Base-by-base conservation (phyloP, 2,797 vertebrate species). In the Hephaestus fuliginosus region DNA sequence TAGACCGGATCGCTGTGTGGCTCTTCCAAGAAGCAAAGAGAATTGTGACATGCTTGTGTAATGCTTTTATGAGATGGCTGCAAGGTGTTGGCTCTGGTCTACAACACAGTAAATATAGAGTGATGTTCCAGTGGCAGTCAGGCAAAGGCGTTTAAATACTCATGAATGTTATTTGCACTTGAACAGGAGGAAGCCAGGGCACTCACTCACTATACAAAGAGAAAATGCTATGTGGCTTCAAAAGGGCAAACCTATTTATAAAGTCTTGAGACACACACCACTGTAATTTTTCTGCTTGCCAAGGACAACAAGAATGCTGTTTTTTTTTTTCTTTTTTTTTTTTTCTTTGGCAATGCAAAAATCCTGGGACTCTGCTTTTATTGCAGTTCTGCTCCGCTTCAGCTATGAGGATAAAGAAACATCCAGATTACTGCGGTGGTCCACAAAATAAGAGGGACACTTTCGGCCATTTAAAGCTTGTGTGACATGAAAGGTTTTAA, bases 401-500 rank as follows among this genome's bases (percentile, higher is more conserved):
- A 72, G 17, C 78, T 60, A 41, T 52, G 30, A 18, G 17, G 48
- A 58, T 12, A 13, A 52, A 44, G 56, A 8, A 39, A 73, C 52
- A n/a, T 14, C 22, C 11, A 30, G 4, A 70, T 60, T 0, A 49
- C 30, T 33, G 18, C 10, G 5, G 1, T 5, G 10, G 46, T 52
- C 60, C 22, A 25, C 3, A 18, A 49, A 41, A 55, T 5, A 10
- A 3, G 51, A 78, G 28, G 25, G 20, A 18, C 7, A 53, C 43
- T 67, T 69, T 79, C 61, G 18, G 49, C 55, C 12, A 52, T 76
- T 76, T 70, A 61, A 82, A 83, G 62, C 51, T 68, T 63, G 69
- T 80, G 71, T 71, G 77, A 81, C 82, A 84, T 74, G 70, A 87
- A 83, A 74, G 70, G 55, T 74, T 90, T 90, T 82, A 78, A 88